Base-by-base conservation (phyloP, 2,888 invertebrate species). In the Gnatocerus cornutus region DNA sequence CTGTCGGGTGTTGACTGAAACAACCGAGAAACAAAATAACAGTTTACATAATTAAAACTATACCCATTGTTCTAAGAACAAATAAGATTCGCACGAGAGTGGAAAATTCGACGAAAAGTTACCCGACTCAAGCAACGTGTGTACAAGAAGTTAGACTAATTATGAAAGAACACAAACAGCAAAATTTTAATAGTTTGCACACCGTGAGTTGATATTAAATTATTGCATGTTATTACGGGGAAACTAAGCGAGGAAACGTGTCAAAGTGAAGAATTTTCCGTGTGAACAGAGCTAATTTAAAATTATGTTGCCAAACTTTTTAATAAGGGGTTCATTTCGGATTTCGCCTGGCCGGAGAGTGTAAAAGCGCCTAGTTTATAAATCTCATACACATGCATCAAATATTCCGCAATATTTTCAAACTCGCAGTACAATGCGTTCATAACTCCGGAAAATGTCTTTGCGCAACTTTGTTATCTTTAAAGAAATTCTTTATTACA, bases 11-110 rank as follows among this genome's bases (percentile, higher is more conserved):
- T 58, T 59, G 58, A 64, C 69, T 50, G n/a, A 9, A 59, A 30
- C 58, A 69, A 50, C 50, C 14, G 33, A 10, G 16, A 58, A 65
- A 58, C 64, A 43, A 65, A 69, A 69, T 69, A 48, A 43, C 69
- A 65, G 59, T 59, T 69, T 59, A 59, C 64, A 69, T 69, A 69
- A 69, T 69, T 69, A 69, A 59, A 59, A 65, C 69, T 69, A 64
- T 41, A 58, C 39, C 45, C 52, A 69, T 69, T 69, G 64, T 69
- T 68, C 39, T 30, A 27, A 12, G 50, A 68, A 62, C 68, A 63
- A 69, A 69, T 69, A 69, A 64, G 69, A 59, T 64, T 33, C 45
- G 58, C 33, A 53, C 59, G 64, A 65, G 53, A 53, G 53, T 41
- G 56, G 41, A 58, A 69, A 69, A 65, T 69, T 61, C 46, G 53